Conservation (phyloP, 2,113 vertebrate species). For the Lamprologus callipterus region DNA sequence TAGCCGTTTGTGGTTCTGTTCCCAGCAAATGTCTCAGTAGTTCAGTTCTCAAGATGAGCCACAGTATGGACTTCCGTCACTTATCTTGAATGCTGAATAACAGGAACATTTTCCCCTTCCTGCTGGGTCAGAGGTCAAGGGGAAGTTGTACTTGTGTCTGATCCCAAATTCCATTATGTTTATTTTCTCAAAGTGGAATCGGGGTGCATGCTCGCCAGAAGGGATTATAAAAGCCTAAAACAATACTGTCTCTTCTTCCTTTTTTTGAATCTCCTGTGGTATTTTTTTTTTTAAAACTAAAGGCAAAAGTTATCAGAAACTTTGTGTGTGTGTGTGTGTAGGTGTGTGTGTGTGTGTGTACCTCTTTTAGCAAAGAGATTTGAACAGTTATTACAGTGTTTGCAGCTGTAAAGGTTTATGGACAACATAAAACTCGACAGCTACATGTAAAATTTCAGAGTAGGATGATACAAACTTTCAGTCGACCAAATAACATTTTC, state of each 20-base stretch:
- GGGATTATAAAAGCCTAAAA: conserved; percentile 54
- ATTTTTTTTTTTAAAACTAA: too few species aligned
- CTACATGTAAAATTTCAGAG: neutral
- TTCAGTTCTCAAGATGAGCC: neutral
- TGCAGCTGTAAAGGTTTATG: neutral
- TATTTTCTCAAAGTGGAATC: conserved; percentile 59
- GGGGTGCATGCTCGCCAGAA: conserved; percentile 6
- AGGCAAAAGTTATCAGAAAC: too few species aligned
- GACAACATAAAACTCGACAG: neutral
- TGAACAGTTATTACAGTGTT: neutral
- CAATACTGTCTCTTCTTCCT: conserved; percentile 36
- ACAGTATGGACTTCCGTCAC: neutral
- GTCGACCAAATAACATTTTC: neutral
- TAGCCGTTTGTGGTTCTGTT: neutral
- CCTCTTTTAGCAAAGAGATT: neutral
- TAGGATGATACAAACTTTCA: neutral
- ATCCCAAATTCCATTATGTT: conserved; percentile 63
- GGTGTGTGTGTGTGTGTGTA: neutral
- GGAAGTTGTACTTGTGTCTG: conserved; percentile 55
- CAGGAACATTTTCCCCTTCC: conserved; percentile 61
- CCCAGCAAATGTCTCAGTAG: neutral
- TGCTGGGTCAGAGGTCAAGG: conserved; percentile 45
- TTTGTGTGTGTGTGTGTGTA: neutral
- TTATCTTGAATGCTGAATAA: conserved; percentile 43
- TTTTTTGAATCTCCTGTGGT: conserved; percentile 4